These are phyloP conservation scores for Neria commutata DNA, from an alignment of 2,888 invertebrate species.

Conservation along the genomic window DNA sequence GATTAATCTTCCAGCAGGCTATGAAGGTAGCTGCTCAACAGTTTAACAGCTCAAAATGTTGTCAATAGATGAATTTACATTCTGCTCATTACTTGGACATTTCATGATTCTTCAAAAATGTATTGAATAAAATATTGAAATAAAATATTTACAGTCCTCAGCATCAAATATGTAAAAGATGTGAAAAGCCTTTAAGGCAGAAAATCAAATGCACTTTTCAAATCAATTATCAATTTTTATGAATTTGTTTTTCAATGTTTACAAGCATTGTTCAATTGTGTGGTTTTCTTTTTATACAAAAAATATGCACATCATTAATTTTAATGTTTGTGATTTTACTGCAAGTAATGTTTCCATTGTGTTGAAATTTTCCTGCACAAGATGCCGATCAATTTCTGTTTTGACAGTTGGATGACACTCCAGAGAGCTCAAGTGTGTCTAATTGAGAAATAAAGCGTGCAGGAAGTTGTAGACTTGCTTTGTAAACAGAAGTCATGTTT, in stretches of 20 bases:
- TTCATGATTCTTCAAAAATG: too few species aligned
- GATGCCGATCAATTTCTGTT: conserved; percentile 50
- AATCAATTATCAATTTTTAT: conserved; percentile 40
- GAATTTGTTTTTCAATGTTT: conserved; percentile 17
- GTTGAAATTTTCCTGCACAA: conserved; percentile 22
- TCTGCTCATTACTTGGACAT: too few species aligned
- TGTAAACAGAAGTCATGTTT: conserved; percentile 22
- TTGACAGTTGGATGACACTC: conserved; percentile 46
- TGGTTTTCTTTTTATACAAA: conserved; percentile 27
- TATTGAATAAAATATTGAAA: too few species aligned
- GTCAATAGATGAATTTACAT: too few species aligned
- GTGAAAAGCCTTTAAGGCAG: too few species aligned
- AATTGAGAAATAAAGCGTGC: conserved; percentile 33
- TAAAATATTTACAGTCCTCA: too few species aligned
- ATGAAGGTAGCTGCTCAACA: too few species aligned
- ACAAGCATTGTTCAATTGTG: conserved; percentile 2
- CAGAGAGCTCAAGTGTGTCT: conserved; percentile 45
- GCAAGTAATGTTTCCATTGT: conserved; percentile 51
- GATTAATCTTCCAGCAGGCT: too few species aligned
- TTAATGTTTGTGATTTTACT: conserved; percentile 28
- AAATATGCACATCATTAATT: conserved; percentile 16
- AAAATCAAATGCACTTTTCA: conserved; percentile 10
- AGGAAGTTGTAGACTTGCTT: conserved; percentile 27
- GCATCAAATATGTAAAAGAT: too few species aligned
- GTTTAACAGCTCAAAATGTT: too few species aligned